A percentile compares a stretch with the other conserved stretches of the same genome.
These are phyloP conservation scores for Zaprionus ornatus DNA, from an alignment of 1,140 invertebrate species.

Conservation along the genomic window DNA sequence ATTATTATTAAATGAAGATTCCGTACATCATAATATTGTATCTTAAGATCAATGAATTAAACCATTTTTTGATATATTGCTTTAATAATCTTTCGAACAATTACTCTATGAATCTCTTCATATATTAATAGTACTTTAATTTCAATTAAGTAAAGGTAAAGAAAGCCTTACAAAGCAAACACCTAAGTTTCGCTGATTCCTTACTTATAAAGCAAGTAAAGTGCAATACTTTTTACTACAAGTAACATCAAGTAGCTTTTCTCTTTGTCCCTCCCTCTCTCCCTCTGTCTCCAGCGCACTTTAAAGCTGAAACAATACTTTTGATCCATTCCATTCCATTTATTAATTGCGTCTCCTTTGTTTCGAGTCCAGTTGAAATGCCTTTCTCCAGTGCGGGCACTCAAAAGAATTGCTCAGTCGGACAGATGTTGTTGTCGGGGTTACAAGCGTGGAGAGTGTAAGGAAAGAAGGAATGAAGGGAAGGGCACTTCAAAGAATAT, in stretches of 20 bases:
- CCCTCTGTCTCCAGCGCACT: neutral
- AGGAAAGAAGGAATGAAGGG: neutral
- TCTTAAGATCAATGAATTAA: no score
- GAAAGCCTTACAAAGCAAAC: no score
- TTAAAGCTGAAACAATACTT: neutral
- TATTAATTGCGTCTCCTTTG: slow-evolving; percentile 2
- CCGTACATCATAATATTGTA: no score
- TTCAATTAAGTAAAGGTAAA: no score
- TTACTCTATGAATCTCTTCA: no score
- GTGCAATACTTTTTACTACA: neutral
- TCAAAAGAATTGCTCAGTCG: neutral
- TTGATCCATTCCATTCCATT: neutral
- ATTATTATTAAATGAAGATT: no score
- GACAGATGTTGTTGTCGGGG: neutral
- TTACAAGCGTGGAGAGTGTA: neutral
- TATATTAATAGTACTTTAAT: no score
- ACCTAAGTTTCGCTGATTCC: no score
- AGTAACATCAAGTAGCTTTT: neutral
- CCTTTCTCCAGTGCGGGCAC: neutral
- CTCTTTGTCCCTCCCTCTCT: neutral
- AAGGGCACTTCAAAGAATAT: slow-evolving; percentile 22
- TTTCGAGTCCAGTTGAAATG: neutral
- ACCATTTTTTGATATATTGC: no score
- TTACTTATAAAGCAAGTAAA: no score
- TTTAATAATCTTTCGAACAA: no score